Conservation (phyloP, 2,797 vertebrate species). For the Schizopygopsis pylzovi region DNA sequence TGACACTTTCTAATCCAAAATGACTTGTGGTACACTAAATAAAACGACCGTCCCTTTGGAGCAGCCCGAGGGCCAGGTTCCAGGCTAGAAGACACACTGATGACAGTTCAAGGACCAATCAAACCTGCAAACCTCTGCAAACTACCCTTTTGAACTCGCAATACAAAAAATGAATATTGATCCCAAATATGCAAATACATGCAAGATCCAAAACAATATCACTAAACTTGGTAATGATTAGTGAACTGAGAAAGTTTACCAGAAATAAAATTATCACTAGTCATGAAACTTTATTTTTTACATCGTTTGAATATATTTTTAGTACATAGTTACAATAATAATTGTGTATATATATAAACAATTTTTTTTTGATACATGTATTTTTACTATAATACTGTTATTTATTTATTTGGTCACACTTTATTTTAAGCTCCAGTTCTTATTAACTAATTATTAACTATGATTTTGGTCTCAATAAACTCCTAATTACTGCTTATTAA, state of each 20-base stretch:
- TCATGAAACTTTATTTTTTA: background rate
- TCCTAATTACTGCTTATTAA: too few relatives aligned
- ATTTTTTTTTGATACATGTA: too few relatives aligned
- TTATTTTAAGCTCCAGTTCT: too few relatives aligned
- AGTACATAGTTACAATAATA: too few relatives aligned
- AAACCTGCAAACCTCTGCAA: background rate
- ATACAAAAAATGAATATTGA: background rate
- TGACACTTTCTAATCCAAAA: slow-evolving; percentile 8
- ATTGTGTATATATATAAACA: too few relatives aligned
- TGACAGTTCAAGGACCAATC: background rate
- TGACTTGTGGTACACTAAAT: background rate
- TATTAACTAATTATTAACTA: too few relatives aligned
- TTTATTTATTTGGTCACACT: too few relatives aligned
- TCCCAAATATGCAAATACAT: background rate
- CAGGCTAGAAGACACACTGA: background rate
- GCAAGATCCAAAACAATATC: background rate
- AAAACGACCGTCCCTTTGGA: background rate
- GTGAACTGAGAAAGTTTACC: background rate
- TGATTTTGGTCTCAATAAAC: too few relatives aligned
- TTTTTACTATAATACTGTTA: too few relatives aligned
- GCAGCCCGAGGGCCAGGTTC: background rate
- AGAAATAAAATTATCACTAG: background rate
- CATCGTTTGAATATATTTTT: too few relatives aligned
- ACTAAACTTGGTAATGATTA: background rate
- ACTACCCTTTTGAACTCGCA: background rate